Conservation (phyloP, 2,113 vertebrate species). For the Tragulus kanchil region DNA sequence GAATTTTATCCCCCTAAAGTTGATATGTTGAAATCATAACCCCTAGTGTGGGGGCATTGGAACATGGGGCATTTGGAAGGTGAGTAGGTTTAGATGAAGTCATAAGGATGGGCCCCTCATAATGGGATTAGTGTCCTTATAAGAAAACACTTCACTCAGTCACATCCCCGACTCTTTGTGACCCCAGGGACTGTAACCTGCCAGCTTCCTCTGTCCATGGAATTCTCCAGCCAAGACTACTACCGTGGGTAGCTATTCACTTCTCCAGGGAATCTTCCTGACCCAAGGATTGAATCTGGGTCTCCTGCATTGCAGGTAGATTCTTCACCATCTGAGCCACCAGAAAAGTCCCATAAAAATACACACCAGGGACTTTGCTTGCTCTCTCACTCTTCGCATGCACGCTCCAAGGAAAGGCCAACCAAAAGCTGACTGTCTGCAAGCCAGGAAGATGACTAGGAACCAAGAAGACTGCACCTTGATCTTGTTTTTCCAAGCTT, state of each 20-base stretch:
- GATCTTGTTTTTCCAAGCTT: not conserved
- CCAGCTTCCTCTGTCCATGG: not conserved
- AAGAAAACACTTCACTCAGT: not conserved
- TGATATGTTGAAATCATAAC: not conserved
- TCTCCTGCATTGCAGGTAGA: not conserved
- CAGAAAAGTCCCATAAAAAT: not conserved
- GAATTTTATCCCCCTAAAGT: not conserved
- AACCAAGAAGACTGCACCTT: not conserved
- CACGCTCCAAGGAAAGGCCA: not conserved
- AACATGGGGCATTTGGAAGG: not conserved
- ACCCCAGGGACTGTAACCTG: not conserved
- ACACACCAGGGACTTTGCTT: not conserved
- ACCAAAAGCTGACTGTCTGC: not conserved
- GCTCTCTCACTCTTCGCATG: not conserved
- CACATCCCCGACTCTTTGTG: rapidly evolving
- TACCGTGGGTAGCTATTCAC: not conserved
- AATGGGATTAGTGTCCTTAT: not conserved
- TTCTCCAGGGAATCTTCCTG: not conserved
- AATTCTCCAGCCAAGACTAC: not conserved
- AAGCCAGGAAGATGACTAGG: not conserved
- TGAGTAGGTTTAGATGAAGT: not conserved
- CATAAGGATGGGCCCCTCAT: not conserved
- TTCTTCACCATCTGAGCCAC: not conserved
- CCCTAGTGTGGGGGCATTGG: not conserved
- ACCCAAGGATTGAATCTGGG: not conserved